Evolutionary conservation across 2,113 vertebrate genomes (phyloP), one percentile per base, ranked within the genome.

Genomic region (Toxotes jaculatrix): DNA sequence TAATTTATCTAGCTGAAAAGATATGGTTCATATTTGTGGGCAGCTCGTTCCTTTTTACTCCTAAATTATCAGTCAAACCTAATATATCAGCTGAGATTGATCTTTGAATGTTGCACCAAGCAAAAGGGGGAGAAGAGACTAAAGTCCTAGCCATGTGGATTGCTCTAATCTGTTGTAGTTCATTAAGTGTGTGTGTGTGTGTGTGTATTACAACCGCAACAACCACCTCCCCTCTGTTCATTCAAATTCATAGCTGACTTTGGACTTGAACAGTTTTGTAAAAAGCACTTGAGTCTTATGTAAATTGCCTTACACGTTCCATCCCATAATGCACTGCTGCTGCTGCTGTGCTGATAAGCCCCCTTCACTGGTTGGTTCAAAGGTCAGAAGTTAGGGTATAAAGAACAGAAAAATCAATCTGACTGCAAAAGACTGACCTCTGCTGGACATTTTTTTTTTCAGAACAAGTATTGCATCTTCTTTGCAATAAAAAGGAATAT

Each of bases 291-390:
- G 17, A 56, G 31, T 62, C 34, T 71, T 40, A 47, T 34, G 27
- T 64, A 77, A 84, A 74, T 56, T 71, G 67, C 31, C 3, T 27
- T 21, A 62, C 59, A 51, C 27, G n/a, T 31, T 43, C n/a, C 31
- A 13, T 64, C 86, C 85, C 90, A 86, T 17, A 42, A 84, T 75
- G 77, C 79, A 69, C 17, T 67, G 75, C 43, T 76, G 61, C 66
- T 16, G 32, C 27, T 19, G 34, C n/a, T 59, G 56, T 5, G 1
- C 79, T 86, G 91, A 94, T 93, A 91, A 91, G 63, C 40, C 51
- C 73, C 34, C 27, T 27, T 23, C 32, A 23, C 27, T 4, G 45
- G 21, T 32, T 5, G 43, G 86, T 88, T 89, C 85, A 84, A 91
- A 86, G 88, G 83, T 89, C 82, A 77, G 49, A 73, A 4, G 62